Percentiles rank a stretch among this genome's conserved stretches.
Evolutionary conservation across 2,888 invertebrate genomes (phyloP).

Genomic region (Hyposoter didymator): DNA sequence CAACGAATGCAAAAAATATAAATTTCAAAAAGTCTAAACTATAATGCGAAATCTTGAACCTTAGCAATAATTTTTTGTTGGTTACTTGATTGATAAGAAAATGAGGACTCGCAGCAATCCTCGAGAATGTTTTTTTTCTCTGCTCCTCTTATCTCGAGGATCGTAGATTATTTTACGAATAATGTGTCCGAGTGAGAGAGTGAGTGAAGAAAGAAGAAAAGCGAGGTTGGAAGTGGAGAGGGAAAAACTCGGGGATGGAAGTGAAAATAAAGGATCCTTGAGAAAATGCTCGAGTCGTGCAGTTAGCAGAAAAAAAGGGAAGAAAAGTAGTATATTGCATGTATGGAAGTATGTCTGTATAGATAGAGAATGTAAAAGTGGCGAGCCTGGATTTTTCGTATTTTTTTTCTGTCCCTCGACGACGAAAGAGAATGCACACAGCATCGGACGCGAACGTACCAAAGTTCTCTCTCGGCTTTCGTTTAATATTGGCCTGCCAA

Average conservation of each 20-base stretch:
- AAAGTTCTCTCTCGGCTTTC: slow-evolving; percentile 54
- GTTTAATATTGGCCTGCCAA: slow-evolving; percentile 65
- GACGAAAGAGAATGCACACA: slow-evolving; percentile 62
- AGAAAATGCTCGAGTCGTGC: slow-evolving; percentile 60
- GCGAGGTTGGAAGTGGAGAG: slow-evolving; percentile 26
- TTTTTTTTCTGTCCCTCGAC: slow-evolving; percentile 46
- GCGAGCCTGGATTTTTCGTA: slow-evolving; percentile 45
- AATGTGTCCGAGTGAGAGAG: slow-evolving; percentile 57
- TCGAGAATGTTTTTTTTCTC: background rate
- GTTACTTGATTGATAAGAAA: background rate
- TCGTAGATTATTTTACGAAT: slow-evolving; percentile 39
- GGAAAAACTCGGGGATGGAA: slow-evolving; percentile 22
- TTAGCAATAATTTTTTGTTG: background rate
- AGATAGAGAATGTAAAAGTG: slow-evolving; percentile 48
- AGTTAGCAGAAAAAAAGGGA: slow-evolving; percentile 57
- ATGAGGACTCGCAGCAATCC: background rate
- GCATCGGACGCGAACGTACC: slow-evolving; percentile 57
- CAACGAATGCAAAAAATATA: too few species aligned
- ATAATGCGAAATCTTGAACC: background rate
- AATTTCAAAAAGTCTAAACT: too few species aligned
- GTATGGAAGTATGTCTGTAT: slow-evolving; percentile 16
- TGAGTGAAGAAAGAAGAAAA: slow-evolving; percentile 40
- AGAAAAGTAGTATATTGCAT: slow-evolving; percentile 43
- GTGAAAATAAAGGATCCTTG: slow-evolving; percentile 59
- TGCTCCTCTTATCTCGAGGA: background rate